Base-by-base conservation (phyloP, 2,113 vertebrate species). In the Pleuronectes platessa region DNA sequence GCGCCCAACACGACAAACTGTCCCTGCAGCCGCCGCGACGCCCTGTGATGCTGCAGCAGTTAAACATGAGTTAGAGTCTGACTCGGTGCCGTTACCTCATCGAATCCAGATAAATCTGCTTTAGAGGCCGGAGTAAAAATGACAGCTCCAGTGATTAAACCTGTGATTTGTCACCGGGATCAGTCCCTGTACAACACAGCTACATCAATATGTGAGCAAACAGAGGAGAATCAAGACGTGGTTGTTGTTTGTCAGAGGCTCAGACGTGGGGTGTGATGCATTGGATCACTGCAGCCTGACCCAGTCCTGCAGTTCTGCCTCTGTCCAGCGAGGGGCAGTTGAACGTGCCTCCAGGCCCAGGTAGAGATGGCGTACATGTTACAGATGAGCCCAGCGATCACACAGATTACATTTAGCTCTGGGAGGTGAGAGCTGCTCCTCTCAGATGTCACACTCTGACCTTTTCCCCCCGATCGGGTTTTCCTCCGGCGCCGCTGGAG, bases 71-170 rank as follows among this genome's bases (percentile, higher is more conserved):
- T 61, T 1, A 5, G 20, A 9, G 64, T 27, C 68, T 18, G 64
- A 61, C 61, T 74, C 68, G 53, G 56, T 64, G 49, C 51, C 71
- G 49, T 71, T 58, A 68, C 66, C 49, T 88, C 67, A 82, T 66
- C 49, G 35, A 71, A 67, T 37, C 53, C 68, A 37, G 62, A 53
- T 89, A 68, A 77, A 79, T 89, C 76, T 53, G 1, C 37, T 79
- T 82, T 75, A 88, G 51, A 72, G 67, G 59, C 23, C 49, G 7
- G 56, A 54, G 62, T 89, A 76, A 83, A 87, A 88, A 72, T 42
- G 82, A 64, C 82, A 67, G 24, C 42, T 3, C 3, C n/a, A 27
- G 72, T 67, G 66, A 71, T 84, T 75, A 76, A 86, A 84, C 2
- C 5, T 2, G 42, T 77, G 75, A 87, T 87, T 89, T 86, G 78